A percentile compares a stretch with the other conserved stretches of the same genome.
Evolutionary conservation across 37 sponge, comb jelly and placozoan genomes (phyloP).

Genomic region (Oopsacas minuta): DNA sequence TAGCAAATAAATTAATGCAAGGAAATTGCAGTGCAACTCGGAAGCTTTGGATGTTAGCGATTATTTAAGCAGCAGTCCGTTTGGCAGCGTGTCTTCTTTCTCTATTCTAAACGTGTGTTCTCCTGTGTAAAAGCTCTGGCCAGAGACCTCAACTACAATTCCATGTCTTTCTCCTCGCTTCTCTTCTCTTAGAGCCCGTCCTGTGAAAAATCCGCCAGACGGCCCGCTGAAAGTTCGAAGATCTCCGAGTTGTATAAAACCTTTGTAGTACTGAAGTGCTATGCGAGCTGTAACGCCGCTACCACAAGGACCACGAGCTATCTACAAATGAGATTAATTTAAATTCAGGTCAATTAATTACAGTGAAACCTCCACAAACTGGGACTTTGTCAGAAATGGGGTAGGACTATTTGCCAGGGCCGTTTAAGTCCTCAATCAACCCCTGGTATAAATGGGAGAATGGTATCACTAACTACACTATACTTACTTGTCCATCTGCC

Average conservation of each 20-base stretch:
- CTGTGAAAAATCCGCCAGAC: constrained; percentile 40
- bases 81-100: constrained; percentile 31
- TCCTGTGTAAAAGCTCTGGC: constrained; percentile 58
- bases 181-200: constrained; percentile 28
- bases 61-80: constrained; percentile 44
- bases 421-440: no score
- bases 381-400: no score
- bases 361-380: no score
- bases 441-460: no score
- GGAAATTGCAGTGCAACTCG: not conserved
- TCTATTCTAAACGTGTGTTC: constrained; percentile 41
- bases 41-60: not conserved
- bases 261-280: constrained; percentile 66
- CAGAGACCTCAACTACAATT: constrained; percentile 62
- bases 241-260: constrained; percentile 30
- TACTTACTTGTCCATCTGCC: constrained; percentile 42
- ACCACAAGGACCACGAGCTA: constrained; percentile 64
- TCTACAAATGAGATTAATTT: no score
- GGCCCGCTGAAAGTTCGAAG: not conserved
- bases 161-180: constrained; percentile 25
- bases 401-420: no score
- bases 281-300: constrained; percentile 57
- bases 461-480: no score
- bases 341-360: no score
- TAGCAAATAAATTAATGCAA: not conserved